A percentile compares a stretch with the other conserved stretches of the same genome.
Evolutionary conservation across 2,113 vertebrate genomes (phyloP).

Genomic region (Rhabdomys dilectus): DNA sequence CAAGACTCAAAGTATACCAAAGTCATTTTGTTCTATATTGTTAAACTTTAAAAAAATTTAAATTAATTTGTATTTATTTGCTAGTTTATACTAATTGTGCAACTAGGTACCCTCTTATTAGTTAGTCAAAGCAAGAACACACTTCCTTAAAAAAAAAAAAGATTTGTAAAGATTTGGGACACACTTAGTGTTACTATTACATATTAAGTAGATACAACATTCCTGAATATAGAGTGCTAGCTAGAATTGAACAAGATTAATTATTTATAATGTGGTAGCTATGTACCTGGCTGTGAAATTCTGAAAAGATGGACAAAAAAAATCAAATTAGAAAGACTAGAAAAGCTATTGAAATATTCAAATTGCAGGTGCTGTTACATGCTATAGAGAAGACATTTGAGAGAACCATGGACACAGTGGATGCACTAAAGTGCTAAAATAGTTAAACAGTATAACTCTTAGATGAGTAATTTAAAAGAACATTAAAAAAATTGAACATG

Average conservation of each 20-base stretch:
- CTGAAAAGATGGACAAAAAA: not conserved
- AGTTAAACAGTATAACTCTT: no score
- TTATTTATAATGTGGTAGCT: not conserved
- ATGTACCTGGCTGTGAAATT: not conserved
- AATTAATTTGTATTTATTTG: not conserved
- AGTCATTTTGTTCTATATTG: slow-evolving; percentile 16
- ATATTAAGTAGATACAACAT: not conserved
- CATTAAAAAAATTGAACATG: not conserved
- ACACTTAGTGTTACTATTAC: no score
- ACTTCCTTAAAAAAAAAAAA: no score
- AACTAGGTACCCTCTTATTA: not conserved
- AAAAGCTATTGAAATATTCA: not conserved
- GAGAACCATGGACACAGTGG: not conserved
- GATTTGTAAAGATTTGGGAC: not conserved
- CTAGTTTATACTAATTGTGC: not conserved
- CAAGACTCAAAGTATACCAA: not conserved
- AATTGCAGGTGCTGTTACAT: not conserved
- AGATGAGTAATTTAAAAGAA: not conserved
- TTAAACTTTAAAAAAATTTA: slow-evolving; percentile 15
- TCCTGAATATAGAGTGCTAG: not conserved
- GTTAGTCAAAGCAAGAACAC: not conserved
- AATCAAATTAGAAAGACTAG: not conserved
- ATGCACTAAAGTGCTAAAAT: not conserved
- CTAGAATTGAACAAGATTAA: not conserved
- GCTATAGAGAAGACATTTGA: not conserved